Evolutionary conservation across 2,888 invertebrate species (phyloP).

Genomic region (Lampropteryx suffumata): DNA sequence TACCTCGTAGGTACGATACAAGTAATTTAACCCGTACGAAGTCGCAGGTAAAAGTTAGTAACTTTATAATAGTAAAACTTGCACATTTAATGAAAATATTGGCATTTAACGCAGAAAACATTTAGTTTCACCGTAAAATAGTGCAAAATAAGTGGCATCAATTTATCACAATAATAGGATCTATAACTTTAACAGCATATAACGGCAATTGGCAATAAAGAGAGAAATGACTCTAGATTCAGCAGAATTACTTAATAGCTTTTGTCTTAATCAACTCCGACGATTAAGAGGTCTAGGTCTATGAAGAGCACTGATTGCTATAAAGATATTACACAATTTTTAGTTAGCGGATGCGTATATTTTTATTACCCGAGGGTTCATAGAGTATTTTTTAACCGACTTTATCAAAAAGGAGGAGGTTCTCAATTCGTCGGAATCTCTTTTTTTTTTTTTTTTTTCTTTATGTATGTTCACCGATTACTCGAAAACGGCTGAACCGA

Average conservation of each 20-base stretch:
- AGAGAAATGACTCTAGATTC: constrained; percentile 7
- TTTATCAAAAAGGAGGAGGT: too few relatives aligned
- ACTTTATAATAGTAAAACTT: background rate
- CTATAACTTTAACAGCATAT: constrained; percentile 1
- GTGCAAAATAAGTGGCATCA: constrained; percentile 1
- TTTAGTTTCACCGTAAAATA: background rate
- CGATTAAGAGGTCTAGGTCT: constrained; percentile 6
- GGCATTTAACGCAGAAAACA: background rate
- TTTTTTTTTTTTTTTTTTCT: too few relatives aligned
- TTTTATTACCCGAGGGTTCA: background rate
- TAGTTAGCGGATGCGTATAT: background rate
- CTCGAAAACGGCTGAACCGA: too few relatives aligned
- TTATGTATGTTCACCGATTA: too few relatives aligned
- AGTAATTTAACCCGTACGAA: too few relatives aligned
- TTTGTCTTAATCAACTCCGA: constrained; percentile 8
- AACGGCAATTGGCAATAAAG: constrained; percentile 11
- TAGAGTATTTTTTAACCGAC: too few relatives aligned
- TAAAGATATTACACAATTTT: constrained; percentile 2
- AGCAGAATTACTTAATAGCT: constrained; percentile 11
- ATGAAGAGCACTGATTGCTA: background rate
- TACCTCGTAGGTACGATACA: too few relatives aligned
- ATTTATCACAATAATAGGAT: background rate
- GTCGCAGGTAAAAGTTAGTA: too few relatives aligned
- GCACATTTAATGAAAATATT: background rate
- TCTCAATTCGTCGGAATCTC: too few relatives aligned